Conservation (phyloP, 2,888 invertebrate genomes). For the Chalcis sispes region DNA sequence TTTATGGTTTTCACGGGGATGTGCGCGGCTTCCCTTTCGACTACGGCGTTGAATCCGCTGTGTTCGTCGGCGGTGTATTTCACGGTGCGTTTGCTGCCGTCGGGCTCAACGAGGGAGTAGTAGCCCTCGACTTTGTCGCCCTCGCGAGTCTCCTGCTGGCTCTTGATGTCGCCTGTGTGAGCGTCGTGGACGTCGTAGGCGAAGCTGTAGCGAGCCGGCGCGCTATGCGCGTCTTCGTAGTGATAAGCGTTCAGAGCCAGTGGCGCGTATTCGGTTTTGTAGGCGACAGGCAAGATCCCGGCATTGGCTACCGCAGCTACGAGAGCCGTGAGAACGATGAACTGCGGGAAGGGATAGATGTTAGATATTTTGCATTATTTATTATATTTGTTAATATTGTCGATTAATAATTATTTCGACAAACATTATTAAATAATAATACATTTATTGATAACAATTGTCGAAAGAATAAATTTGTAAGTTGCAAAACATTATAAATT, state of each 20-base stretch:
- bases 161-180: constrained; percentile 71
- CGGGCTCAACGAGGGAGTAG: constrained; percentile 76
- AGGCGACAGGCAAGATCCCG: constrained; percentile 51
- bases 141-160: constrained; percentile 70
- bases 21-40: constrained; percentile 68
- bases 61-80: constrained; percentile 71
- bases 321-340: constrained; percentile 30
- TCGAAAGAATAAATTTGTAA: too few relatives aligned
- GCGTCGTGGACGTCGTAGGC: constrained; percentile 70
- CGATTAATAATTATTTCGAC: too few relatives aligned
- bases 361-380: too few relatives aligned
- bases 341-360: too few relatives aligned
- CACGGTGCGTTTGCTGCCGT: constrained; percentile 74
- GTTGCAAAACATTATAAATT: too few relatives aligned
- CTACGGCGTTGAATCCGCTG: constrained; percentile 73
- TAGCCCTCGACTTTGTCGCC: constrained; percentile 73
- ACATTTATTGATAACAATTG: too few relatives aligned
- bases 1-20: too few relatives aligned
- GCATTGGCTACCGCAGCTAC: constrained; percentile 35
- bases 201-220: constrained; percentile 71
- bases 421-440: too few relatives aligned
- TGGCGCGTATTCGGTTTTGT: constrained; percentile 30
- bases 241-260: neutral
- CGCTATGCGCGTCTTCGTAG: too few relatives aligned
- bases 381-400: too few relatives aligned